Conservation (phyloP, 2,888 invertebrate genomes). For the Arenicola marina region DNA sequence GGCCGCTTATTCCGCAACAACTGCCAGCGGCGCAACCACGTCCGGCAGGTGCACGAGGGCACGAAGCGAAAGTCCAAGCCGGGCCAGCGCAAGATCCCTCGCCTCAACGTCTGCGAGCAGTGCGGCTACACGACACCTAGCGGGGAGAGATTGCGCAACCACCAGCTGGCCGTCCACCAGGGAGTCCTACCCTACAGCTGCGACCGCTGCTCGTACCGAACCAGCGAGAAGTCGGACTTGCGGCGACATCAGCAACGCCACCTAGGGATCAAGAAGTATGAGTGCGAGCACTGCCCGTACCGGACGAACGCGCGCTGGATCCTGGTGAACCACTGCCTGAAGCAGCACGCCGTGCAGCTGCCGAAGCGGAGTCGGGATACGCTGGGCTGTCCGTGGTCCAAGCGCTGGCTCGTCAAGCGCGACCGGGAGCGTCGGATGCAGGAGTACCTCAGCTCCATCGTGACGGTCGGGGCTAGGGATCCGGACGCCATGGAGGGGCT, state of each 20-base stretch:
- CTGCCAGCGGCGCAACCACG: constrained; percentile 16
- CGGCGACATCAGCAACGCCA: constrained; percentile 17
- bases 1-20: constrained; percentile 10
- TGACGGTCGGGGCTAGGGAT: too few relatives aligned
- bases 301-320: constrained; percentile 17
- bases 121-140: constrained; percentile 22
- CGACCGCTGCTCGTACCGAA: constrained; percentile 13
- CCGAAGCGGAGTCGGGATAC: constrained; percentile 14
- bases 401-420: constrained; percentile 9
- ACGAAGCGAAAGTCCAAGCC: constrained; percentile 8
- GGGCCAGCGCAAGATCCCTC: not conserved
- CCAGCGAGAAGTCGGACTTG: constrained; percentile 24
- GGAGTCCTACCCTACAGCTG: constrained; percentile 18
- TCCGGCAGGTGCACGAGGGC: constrained; percentile 20
- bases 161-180: constrained; percentile 20
- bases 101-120: constrained; percentile 13
- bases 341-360: constrained; percentile 18
- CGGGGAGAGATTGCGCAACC: constrained; percentile 17
- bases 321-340: constrained; percentile 22
- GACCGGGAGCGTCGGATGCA: too few relatives aligned
- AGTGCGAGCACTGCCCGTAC: constrained; percentile 18
- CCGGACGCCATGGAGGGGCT: too few relatives aligned
- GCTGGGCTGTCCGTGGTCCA: constrained; percentile 11
- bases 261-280: constrained; percentile 13
- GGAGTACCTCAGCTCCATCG: too few relatives aligned